These are phyloP conservation scores for Aplidium turbinatum DNA, from an alignment of 23 tunicate species.

Conservation along the genomic window DNA sequence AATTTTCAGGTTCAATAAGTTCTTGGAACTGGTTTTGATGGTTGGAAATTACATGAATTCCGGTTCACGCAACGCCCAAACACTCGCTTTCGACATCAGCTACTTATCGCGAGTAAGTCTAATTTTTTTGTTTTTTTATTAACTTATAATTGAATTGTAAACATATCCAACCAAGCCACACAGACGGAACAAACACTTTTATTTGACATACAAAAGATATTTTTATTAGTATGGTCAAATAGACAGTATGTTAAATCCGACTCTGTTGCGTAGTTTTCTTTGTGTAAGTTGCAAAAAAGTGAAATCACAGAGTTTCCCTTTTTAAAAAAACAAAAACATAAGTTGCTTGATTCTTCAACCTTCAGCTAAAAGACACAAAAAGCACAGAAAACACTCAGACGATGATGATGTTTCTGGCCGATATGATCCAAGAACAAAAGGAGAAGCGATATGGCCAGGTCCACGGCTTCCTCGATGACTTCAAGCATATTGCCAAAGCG, in stretches of 20 bases:
- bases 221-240: neutral
- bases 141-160: no score
- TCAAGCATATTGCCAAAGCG: constrained; percentile 79
- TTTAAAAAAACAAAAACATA: no score
- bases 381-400: constrained; percentile 77
- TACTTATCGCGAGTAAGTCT: constrained; percentile 51
- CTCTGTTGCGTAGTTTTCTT: neutral
- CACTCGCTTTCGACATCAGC: constrained; percentile 88
- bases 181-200: constrained; percentile 34
- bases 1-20: constrained; percentile 73
- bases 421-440: constrained; percentile 81
- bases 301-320: neutral
- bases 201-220: constrained; percentile 7
- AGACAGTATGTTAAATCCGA: no score
- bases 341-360: neutral
- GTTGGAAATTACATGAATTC: constrained; percentile 96
- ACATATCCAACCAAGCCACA: no score
- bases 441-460: constrained; percentile 62
- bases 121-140: no score
- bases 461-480: constrained; percentile 83
- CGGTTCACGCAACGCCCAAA: constrained; percentile 90
- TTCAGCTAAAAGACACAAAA: constrained; percentile 93
- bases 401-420: constrained; percentile 82
- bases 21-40: constrained; percentile 77
- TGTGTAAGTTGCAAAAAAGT: neutral